A percentile compares a stretch with the other conserved stretches of the same genome.
Evolutionary conservation across 2,888 invertebrate genomes (phyloP).

Genomic region (Leptinotarsa rubiginosa): DNA sequence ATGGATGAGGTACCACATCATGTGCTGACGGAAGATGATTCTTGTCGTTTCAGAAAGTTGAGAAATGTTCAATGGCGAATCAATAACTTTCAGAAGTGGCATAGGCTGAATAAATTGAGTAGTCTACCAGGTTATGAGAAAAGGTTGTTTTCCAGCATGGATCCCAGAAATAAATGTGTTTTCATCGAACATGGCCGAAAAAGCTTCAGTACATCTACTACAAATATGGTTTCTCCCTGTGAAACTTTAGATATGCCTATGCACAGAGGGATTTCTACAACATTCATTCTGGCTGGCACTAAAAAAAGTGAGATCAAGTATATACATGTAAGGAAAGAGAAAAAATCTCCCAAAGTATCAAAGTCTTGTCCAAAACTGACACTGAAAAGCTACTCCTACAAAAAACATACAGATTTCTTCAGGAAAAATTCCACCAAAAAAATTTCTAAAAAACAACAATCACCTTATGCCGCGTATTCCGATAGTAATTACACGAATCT

Average conservation of each 20-base stretch:
- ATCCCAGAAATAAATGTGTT: constrained; percentile 32
- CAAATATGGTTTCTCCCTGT: constrained; percentile 2
- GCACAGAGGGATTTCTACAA: constrained; percentile 33
- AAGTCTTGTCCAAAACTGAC: constrained; percentile 39
- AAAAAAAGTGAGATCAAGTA: background rate
- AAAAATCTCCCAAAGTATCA: constrained; percentile 7
- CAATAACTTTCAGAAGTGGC: constrained; percentile 45
- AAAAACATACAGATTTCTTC: background rate
- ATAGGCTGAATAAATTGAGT: constrained; percentile 36
- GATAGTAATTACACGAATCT: constrained; percentile 44
- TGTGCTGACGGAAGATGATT: constrained; percentile 34
- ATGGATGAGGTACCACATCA: constrained; percentile 31
- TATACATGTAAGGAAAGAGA: constrained; percentile 15
- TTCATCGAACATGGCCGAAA: constrained; percentile 20
- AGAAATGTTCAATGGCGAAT: constrained; percentile 43
- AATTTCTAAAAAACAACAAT: constrained; percentile 29
- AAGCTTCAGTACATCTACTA: constrained; percentile 24
- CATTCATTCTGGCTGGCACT: constrained; percentile 15
- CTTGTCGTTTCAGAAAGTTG: constrained; percentile 33
- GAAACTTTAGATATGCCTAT: constrained; percentile 18
- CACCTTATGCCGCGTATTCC: constrained; percentile 41
- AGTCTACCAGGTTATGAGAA: constrained; percentile 26
- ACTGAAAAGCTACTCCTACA: background rate
- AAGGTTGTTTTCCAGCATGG: constrained; percentile 38
- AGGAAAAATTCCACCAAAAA: background rate